Evolutionary conservation across 2,888 invertebrate genomes (phyloP), one percentile per base, ranked within the genome.

Genomic region (Anthophora plumipes): DNA sequence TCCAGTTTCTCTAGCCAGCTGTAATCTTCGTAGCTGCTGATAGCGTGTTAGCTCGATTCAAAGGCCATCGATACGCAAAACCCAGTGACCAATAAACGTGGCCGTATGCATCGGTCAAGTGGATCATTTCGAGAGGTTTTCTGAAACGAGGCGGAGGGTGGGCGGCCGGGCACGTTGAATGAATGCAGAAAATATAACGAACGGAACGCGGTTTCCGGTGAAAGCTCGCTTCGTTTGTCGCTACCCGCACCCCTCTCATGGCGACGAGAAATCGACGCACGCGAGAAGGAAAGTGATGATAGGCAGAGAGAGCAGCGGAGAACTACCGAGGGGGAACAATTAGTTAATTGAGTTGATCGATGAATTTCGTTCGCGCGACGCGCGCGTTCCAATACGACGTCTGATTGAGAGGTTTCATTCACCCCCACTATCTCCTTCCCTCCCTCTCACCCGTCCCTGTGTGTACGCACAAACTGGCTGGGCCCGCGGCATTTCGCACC

Each of bases 321-420:
- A 48, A 70, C 60, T 57, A 48, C 55, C 83, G 75, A 39, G 48
- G 76, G 75, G 85, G 86, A 88, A 90, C 93, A 93, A 93, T 92
- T 92, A 93, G 92, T 92, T 93, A 92, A 93, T 93, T 91, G 92
- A 93, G 91, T 92, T 92, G 92, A 92, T 92, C 91, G 92, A 92
- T 92, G 92, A 92, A 93, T 92, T 92, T 92, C 88, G 90, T 91
- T 91, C 88, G 89, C 88, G 85, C 89, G 91, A 90, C 77, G 82
- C 82, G 80, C 80, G 76, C 91, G 90, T 88, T 88, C 88, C 88
- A 89, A 89, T 89, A 91, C 89, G 90, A 91, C 91, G 89, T 92
- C 92, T 92, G 92, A 92, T 92, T 92, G 91, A 92, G 92, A 91
- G 91, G 85, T 83, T 86, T 86, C 88, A 89, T 87, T 90, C 89